Base-by-base conservation (phyloP, 2,797 vertebrate genomes). In the Miichthys miiuy region DNA sequence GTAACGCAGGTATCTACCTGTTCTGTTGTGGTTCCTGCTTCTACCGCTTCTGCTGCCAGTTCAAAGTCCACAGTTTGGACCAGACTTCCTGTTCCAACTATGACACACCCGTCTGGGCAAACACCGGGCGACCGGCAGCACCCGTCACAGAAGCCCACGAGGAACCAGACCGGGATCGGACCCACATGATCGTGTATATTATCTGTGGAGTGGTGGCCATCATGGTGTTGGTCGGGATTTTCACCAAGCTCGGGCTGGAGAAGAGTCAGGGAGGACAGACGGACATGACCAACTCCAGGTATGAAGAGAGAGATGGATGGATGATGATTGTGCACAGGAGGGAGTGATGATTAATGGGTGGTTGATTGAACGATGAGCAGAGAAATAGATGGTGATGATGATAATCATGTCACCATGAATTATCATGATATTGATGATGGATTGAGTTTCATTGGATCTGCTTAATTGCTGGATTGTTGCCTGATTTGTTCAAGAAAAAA, bases 41-140 rank as follows among this genome's bases (percentile, higher is more conserved):
- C 90, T 99, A 98, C 89, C 97, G 98, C 73, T 99, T 98, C 94
- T 99, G 98, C 94, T 99, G 98, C 93, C 97, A 98, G 94, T 98
- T 98, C 93, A 96, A 96, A 82, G 88, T 96, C 11, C 96, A 97
- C 92, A 96, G 96, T 81, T 93, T 99, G 89, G 97, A 99, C 92
- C 98, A 99, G 94, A 97, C 95, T 0, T 96, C 97, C 90, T 99
- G 98, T 88, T 97, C 97, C 87, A 99, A 99, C 96, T 99, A 99
- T 7, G 97, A 99, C 93, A 98, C 97, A 1, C 98, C 98, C 0
- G 96, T 97, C 6, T 99, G 98, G 98, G 97, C 97, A 51, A 98
- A 98, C 94, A 98, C 97, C 0, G 97, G 97, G 50, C 93, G 93
- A 78, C 97, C 97, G 0, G 96, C 89, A 0, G 91, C 92, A 18